Conservation (phyloP, 2,888 invertebrate species). For the Cryptophagus acutangulus region DNA sequence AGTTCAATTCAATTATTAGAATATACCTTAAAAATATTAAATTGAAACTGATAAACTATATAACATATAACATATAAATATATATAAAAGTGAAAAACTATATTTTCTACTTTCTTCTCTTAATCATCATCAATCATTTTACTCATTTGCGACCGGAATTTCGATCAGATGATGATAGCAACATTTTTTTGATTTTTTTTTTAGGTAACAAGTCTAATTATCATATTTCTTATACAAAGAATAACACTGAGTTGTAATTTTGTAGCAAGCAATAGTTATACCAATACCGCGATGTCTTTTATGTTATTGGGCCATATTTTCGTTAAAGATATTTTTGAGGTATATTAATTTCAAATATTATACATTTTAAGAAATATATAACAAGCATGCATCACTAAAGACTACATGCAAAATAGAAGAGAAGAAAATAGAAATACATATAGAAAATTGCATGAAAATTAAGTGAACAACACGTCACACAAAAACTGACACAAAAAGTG, state of each 20-base stretch:
- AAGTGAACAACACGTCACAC: conserved; percentile 37
- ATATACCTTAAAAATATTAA: conserved; percentile 28
- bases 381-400: not conserved
- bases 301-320: too few relatives aligned
- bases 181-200: too few relatives aligned
- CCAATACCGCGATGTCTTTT: too few relatives aligned
- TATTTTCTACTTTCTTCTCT: conserved; percentile 30
- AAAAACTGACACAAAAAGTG: conserved; percentile 37
- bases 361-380: conserved; percentile 14
- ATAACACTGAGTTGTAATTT: too few relatives aligned
- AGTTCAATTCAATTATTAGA: conserved; percentile 24
- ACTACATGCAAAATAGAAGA: conserved; percentile 38
- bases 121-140: conserved; percentile 11
- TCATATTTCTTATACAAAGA: too few relatives aligned
- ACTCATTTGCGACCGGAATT: too few relatives aligned
- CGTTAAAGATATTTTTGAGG: conserved; percentile 24
- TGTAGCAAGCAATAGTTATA: too few relatives aligned
- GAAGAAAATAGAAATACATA: conserved; percentile 38
- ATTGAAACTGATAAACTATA: too few relatives aligned
- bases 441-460: conserved; percentile 37
- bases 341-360: conserved; percentile 19
- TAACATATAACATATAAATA: conserved; percentile 3
- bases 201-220: too few relatives aligned
- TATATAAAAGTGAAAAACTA: conserved; percentile 18
- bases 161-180: too few relatives aligned